Evolutionary conservation across 2,113 vertebrate species (phyloP).

Genomic region (Telmatochromis brichardi): DNA sequence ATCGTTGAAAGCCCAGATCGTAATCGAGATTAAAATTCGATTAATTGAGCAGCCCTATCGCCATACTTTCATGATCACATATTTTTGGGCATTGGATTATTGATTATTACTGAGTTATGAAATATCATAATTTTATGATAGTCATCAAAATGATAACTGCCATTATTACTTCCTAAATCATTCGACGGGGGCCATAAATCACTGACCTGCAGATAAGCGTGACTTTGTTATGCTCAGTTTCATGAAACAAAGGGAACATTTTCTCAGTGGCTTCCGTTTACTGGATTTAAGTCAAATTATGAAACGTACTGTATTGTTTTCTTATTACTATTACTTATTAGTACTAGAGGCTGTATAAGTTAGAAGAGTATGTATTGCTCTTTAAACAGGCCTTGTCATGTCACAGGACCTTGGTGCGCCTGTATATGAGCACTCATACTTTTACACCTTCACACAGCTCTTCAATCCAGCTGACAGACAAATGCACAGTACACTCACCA

Average conservation of each 20-base stretch:
- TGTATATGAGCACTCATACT: background rate
- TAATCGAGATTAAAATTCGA: no score
- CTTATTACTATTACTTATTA: background rate
- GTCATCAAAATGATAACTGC: background rate
- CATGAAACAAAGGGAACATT: background rate
- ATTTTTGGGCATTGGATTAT: background rate
- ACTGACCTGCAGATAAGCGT: background rate
- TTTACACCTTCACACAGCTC: background rate
- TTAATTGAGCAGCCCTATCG: no score
- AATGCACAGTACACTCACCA: background rate
- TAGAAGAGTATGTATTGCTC: background rate
- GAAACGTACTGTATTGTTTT: background rate
- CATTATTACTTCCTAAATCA: background rate
- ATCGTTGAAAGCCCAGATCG: no score
- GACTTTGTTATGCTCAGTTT: background rate
- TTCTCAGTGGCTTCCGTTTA: accelerated
- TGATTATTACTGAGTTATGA: background rate
- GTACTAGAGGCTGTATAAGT: background rate
- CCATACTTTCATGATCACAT: background rate
- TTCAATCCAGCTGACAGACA: background rate
- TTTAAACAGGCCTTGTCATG: background rate
- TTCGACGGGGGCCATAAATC: background rate
- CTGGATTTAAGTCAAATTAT: background rate
- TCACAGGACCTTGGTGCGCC: background rate
- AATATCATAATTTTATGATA: background rate